These are phyloP conservation scores for Atherinosoma microstoma DNA, from an alignment of 2,797 vertebrate species.

Conservation along the genomic window DNA sequence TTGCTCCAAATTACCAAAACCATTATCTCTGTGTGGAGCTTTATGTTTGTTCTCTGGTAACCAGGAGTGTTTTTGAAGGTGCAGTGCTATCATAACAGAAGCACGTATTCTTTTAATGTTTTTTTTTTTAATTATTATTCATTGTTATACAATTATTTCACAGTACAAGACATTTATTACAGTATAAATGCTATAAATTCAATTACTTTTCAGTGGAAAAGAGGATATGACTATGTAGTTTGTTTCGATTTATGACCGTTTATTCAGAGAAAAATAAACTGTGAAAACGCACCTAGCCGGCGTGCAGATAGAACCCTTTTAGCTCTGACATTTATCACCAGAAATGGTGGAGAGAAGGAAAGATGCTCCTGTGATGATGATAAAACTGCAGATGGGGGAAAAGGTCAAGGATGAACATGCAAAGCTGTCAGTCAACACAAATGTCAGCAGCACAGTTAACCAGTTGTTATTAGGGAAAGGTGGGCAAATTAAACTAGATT, in stretches of 20 bases:
- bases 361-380: not conserved
- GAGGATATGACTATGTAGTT: not conserved
- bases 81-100: constrained; percentile 6
- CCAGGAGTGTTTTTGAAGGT: constrained; percentile 16
- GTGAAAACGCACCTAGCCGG: not conserved
- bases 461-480: constrained; percentile 29
- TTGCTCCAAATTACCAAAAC: constrained; percentile 40
- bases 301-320: not conserved
- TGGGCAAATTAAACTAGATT: constrained; percentile 47
- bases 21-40: constrained; percentile 35
- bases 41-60: constrained; percentile 25
- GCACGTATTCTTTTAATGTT: not conserved
- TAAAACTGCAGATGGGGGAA: constrained; percentile 1
- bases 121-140: not conserved
- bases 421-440: constrained; percentile 43
- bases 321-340: constrained; percentile 23
- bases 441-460: constrained; percentile 51
- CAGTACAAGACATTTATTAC: not conserved
- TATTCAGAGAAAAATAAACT: not conserved
- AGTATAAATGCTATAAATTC: not conserved
- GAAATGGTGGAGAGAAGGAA: constrained; percentile 2
- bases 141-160: not conserved
- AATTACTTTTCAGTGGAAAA: constrained; percentile 3
- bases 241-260: not conserved
- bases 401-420: constrained; percentile 8